Evolutionary conservation across 2,797 vertebrate species (phyloP).

Genomic region (Sebastes nivosus): DNA sequence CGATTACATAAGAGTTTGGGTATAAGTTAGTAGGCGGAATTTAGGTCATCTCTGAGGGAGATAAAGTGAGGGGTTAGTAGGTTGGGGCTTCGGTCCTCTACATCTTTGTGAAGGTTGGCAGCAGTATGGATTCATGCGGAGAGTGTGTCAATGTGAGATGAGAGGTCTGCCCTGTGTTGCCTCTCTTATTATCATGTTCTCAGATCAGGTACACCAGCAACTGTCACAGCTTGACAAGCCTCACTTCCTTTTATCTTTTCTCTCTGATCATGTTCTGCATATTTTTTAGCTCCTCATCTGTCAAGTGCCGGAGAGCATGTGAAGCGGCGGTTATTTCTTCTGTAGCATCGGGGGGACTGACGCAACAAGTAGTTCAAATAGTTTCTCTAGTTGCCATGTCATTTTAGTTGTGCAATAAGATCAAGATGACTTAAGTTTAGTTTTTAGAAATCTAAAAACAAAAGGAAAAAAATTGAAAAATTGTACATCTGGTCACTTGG

Average conservation of each 20-base stretch:
- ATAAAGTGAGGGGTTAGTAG: slow-evolving; percentile 33
- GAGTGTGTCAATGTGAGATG: slow-evolving; percentile 31
- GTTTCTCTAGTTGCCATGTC: too few species aligned
- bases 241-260: slow-evolving; percentile 39
- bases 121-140: slow-evolving; percentile 14
- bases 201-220: slow-evolving; percentile 10
- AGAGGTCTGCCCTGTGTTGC: not conserved
- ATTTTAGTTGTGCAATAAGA: not conserved
- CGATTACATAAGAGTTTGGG: slow-evolving; percentile 22
- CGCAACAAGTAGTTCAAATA: not conserved
- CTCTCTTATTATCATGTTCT: slow-evolving; percentile 27
- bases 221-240: slow-evolving; percentile 33
- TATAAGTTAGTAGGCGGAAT: slow-evolving; percentile 11
- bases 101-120: slow-evolving; percentile 20
- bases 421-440: not conserved
- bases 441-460: not conserved
- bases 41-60: slow-evolving; percentile 27
- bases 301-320: not conserved
- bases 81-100: not conserved
- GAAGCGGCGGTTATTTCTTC: not conserved
- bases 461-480: not conserved
- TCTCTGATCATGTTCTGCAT: slow-evolving; percentile 35
- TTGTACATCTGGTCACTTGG: too few species aligned
- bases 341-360: not conserved
- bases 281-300: slow-evolving; percentile 21